Conservation (phyloP, 2,797 vertebrate genomes). For the Ammospiza maritima region DNA sequence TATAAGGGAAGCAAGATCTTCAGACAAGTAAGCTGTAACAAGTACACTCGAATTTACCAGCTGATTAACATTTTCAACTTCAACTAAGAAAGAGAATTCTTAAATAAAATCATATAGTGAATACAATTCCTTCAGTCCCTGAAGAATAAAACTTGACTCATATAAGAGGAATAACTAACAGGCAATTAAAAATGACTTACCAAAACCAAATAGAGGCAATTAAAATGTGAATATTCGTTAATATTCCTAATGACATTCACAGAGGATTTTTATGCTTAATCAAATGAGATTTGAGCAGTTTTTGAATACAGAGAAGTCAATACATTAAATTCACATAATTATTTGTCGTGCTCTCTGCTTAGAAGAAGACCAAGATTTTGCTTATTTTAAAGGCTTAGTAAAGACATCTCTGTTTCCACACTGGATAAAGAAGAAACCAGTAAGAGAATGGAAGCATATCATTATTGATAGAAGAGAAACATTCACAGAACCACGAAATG, state of each 20-base stretch:
- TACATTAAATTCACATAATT: constrained; percentile 41
- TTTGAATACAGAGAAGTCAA: constrained; percentile 64
- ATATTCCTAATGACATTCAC: constrained; percentile 34
- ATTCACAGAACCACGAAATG: background rate
- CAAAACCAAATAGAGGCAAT: constrained; percentile 30
- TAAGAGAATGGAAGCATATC: background rate
- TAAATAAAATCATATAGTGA: constrained; percentile 8
- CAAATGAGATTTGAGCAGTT: constrained; percentile 50
- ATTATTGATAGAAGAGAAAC: background rate
- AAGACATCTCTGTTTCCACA: background rate
- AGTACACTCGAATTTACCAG: constrained; percentile 30
- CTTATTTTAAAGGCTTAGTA: background rate
- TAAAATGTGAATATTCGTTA: constrained; percentile 44
- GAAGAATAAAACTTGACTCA: constrained; percentile 23
- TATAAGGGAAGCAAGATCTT: background rate
- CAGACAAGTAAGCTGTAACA: constrained; percentile 22
- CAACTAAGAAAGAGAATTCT: constrained; percentile 25
- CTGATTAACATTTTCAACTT: constrained; percentile 29
- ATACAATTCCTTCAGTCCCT: constrained; percentile 42
- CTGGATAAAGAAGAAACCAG: background rate
- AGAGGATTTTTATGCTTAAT: constrained; percentile 59
- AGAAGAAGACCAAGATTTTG: constrained; percentile 16
- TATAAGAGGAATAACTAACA: constrained; percentile 21
- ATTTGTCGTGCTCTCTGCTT: constrained; percentile 45
- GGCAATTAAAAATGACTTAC: background rate